phyloP scores from a whole-genome alignment of 2,888 invertebrate genomes.

The Hipparchia semele region DNA sequence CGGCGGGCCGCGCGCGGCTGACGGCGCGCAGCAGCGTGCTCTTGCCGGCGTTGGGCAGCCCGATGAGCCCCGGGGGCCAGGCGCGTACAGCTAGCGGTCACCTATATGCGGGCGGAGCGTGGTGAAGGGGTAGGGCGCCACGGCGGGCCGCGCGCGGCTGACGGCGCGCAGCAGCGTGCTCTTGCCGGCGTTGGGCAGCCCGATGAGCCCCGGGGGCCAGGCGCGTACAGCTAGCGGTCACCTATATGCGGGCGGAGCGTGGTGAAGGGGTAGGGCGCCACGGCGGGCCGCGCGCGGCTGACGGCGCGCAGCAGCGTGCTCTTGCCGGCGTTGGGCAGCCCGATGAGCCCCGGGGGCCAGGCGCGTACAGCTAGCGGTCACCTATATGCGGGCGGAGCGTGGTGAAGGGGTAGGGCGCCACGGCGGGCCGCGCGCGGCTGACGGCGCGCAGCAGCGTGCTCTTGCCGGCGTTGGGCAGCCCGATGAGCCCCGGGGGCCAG shows the following conservation, averaged over 20 bases:
- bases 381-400: too few species aligned
- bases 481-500: too few species aligned
- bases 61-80: constrained; percentile 93
- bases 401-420: too few species aligned
- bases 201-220: constrained; percentile 93
- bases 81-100: constrained; percentile 90
- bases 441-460: too few species aligned
- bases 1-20: constrained; percentile 93
- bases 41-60: constrained; percentile 96
- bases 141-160: constrained; percentile 93
- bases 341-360: constrained; percentile 44
- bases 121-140: constrained; percentile 97
- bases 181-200: constrained; percentile 96
- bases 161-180: constrained; percentile 94
- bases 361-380: too few species aligned
- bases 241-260: constrained; percentile 92
- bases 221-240: constrained; percentile 90
- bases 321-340: constrained; percentile 96
- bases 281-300: constrained; percentile 93
- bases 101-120: constrained; percentile 92
- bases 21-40: constrained; percentile 94
- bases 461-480: too few species aligned
- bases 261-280: constrained; percentile 97
- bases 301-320: constrained; percentile 94
- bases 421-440: too few species aligned